Evolutionary conservation across 2,113 vertebrate genomes (phyloP).

Genomic region (Glareola pratincola): DNA sequence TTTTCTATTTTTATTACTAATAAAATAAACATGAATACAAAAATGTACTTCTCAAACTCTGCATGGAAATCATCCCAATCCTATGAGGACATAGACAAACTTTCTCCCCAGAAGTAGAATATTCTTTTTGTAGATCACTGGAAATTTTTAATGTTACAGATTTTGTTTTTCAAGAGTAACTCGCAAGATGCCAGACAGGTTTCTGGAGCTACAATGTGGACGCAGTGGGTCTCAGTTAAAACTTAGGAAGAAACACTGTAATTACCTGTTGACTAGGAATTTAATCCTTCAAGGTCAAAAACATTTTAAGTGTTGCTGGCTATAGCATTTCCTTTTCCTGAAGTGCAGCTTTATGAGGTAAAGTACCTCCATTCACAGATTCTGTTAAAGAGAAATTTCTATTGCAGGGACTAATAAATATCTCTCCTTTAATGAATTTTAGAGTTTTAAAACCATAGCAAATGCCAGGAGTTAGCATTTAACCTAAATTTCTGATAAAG

Average conservation of each 20-base stretch:
- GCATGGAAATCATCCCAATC: not conserved
- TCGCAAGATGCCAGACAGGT: not conserved
- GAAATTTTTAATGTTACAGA: not conserved
- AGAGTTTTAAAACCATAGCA: not conserved
- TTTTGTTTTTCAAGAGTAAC: not conserved
- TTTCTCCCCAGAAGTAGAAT: not conserved
- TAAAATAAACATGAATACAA: not conserved
- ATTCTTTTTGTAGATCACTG: not conserved
- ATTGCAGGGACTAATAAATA: not conserved
- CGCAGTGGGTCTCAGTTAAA: not conserved
- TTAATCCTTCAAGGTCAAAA: not conserved
- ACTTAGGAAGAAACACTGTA: not conserved
- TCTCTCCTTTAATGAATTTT: not conserved
- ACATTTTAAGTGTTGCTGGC: not conserved
- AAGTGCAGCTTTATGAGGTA: not conserved
- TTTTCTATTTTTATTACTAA: not conserved
- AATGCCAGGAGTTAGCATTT: slow-evolving; percentile 18
- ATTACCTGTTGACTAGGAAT: not conserved
- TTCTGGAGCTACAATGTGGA: not conserved
- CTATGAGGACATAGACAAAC: not conserved
- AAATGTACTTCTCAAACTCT: not conserved
- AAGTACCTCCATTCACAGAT: not conserved
- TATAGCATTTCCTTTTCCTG: not conserved
- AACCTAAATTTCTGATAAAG: slow-evolving; percentile 21
- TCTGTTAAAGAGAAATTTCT: not conserved